Evolutionary conservation across 2,797 vertebrate genomes (phyloP).

Genomic region (Enteromius fasciolatus): DNA sequence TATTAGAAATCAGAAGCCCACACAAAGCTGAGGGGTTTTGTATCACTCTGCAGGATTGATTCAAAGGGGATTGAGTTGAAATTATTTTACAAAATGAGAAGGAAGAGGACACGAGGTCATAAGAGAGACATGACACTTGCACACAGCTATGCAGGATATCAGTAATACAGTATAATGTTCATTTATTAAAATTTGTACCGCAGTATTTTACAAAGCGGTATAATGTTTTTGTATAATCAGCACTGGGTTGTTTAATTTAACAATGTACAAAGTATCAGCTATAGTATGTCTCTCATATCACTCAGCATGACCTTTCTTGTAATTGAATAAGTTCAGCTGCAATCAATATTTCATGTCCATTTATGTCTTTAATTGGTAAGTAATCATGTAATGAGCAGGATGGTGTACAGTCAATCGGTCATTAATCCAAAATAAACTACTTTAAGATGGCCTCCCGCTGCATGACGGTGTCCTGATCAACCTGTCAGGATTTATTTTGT

Average conservation of each 20-base stretch:
- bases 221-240: slow-evolving; percentile 4
- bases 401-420: slow-evolving; percentile 10
- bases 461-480: slow-evolving; percentile 2
- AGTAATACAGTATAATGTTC: not conserved
- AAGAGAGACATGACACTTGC: not conserved
- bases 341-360: slow-evolving; percentile 31
- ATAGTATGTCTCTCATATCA: not conserved
- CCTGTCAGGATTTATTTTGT: slow-evolving; percentile 21
- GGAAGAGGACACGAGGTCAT: not conserved
- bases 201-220: not conserved
- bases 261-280: not conserved
- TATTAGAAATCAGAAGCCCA: slow-evolving; percentile 9
- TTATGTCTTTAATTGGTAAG: slow-evolving; percentile 24
- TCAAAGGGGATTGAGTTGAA: not conserved
- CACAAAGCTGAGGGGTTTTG: not conserved
- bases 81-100: slow-evolving; percentile 9
- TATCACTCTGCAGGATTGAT: not conserved
- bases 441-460: not conserved
- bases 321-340: slow-evolving; percentile 22
- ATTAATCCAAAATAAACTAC: slow-evolving; percentile 4
- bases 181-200: not conserved
- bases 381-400: slow-evolving; percentile 33
- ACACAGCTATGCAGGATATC: not conserved
- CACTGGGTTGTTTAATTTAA: not conserved
- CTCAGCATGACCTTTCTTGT: slow-evolving; percentile 20